Base-by-base conservation (phyloP, 37 sponge, comb jelly and placozoan species). In the Aphrocallistes beatrix region DNA sequence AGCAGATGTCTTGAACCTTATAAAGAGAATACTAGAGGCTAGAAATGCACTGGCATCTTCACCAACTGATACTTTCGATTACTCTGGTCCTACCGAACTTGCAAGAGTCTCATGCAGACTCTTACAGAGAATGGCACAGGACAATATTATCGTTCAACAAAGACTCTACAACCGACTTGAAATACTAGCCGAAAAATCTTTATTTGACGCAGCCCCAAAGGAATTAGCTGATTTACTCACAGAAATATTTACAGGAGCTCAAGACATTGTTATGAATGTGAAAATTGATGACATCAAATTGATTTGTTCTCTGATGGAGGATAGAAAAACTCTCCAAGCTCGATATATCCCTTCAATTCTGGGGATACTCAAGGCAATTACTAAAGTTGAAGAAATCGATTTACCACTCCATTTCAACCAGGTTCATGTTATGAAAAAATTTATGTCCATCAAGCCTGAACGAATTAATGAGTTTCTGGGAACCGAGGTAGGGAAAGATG, bases 371-470 rank as follows among this genome's bases (percentile, higher is more conserved):
- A 42, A 42, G 13, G 45, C 45, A 42, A 42, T 42, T 13, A 13
- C 45, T 16, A 42, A 91, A 89, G 87, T 91, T 23, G 87, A 85
- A 25, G 86, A 90, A 28, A 32, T 92, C 45, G 90, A 89, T 83
- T 84, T 92, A 0, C 90, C 92, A 0, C 21, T 92, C 81, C 89
- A 87, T 51, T 47, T 83, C 23, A 92, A 92, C 81, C 92, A 92
- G 84, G 86, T 36, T 17, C 28, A 81, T 13, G 84, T 92, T 0
- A 87, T 87, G 50, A 92, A 84, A 38, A 39, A 82, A 81, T 89
- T 86, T 32, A 86, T 86, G 32, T 36, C 32, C 8, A 89, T 38
- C 23, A 83, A 42, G 13, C 45, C 45, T 13, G 13, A 42, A 6
- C 10, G 13, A 16, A 42, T 42, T 13, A 13, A 42, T 13, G 13